These are phyloP conservation scores for Azemiops feae DNA, from an alignment of 2,113 vertebrate genomes.

Conservation along the genomic window DNA sequence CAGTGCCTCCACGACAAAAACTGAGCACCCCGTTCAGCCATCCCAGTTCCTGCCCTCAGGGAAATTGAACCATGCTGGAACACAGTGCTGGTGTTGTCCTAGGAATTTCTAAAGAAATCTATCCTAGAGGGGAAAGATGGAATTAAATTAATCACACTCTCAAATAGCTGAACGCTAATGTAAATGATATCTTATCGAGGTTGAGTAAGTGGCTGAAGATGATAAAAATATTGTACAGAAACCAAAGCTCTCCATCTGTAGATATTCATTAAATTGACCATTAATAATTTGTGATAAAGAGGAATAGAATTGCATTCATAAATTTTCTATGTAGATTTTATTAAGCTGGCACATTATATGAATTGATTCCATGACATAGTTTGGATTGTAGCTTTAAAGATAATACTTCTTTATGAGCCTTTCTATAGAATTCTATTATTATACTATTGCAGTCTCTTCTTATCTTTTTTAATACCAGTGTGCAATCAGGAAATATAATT, in stretches of 20 bases:
- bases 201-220: slow-evolving; percentile 64
- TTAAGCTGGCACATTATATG: slow-evolving; percentile 77
- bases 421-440: slow-evolving; percentile 64
- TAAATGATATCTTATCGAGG: slow-evolving; percentile 64
- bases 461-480: slow-evolving; percentile 40
- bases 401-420: slow-evolving; percentile 71
- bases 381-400: slow-evolving; percentile 70
- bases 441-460: slow-evolving; percentile 45
- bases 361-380: slow-evolving; percentile 77
- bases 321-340: slow-evolving; percentile 83
- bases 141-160: slow-evolving; percentile 60
- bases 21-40: not conserved
- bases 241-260: slow-evolving; percentile 71
- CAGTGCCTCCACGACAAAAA: slow-evolving; percentile 26
- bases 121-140: slow-evolving; percentile 25
- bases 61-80: slow-evolving; percentile 47
- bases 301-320: slow-evolving; percentile 80
- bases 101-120: slow-evolving; percentile 66
- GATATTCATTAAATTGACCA: slow-evolving; percentile 85
- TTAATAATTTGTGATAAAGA: slow-evolving; percentile 82
- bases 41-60: slow-evolving; percentile 31
- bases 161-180: slow-evolving; percentile 49
- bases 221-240: slow-evolving; percentile 78
- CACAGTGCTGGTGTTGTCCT: slow-evolving; percentile 38
- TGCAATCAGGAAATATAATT: slow-evolving; percentile 59